Evolutionary conservation across 2,797 vertebrate species (phyloP).

Genomic region (Manis pentadactyla): DNA sequence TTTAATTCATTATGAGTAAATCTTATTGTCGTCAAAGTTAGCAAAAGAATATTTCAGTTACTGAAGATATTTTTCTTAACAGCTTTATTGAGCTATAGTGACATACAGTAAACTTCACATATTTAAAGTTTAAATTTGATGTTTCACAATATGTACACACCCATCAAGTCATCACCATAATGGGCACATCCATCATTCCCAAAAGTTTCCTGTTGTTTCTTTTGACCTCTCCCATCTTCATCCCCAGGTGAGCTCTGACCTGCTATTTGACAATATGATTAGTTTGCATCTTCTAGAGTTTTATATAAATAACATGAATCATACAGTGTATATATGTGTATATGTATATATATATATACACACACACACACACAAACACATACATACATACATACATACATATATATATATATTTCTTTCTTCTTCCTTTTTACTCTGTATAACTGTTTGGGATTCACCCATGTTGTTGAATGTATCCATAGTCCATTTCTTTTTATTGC

Average conservation of each 20-base stretch:
- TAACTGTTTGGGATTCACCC: background rate
- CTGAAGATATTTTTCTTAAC: background rate
- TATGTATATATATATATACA: background rate
- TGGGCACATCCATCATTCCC: background rate
- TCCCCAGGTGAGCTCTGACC: background rate
- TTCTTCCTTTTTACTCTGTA: background rate
- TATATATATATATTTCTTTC: background rate
- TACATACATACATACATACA: background rate
- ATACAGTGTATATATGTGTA: background rate
- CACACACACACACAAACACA: too few species aligned
- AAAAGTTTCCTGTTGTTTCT: background rate
- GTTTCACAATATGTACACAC: background rate
- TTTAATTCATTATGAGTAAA: constrained; percentile 51
- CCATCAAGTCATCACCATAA: background rate
- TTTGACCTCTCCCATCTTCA: background rate
- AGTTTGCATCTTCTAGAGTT: constrained; percentile 17
- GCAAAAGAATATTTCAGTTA: constrained; percentile 73
- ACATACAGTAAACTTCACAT: background rate
- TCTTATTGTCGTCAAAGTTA: constrained; percentile 76
- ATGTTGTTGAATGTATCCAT: background rate
- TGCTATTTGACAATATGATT: background rate
- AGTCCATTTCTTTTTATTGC: background rate
- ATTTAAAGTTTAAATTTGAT: background rate
- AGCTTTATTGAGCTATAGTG: background rate
- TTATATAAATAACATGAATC: background rate